Conservation (phyloP, 1,140 invertebrate species). For the Cheumatopsyche charites region DNA sequence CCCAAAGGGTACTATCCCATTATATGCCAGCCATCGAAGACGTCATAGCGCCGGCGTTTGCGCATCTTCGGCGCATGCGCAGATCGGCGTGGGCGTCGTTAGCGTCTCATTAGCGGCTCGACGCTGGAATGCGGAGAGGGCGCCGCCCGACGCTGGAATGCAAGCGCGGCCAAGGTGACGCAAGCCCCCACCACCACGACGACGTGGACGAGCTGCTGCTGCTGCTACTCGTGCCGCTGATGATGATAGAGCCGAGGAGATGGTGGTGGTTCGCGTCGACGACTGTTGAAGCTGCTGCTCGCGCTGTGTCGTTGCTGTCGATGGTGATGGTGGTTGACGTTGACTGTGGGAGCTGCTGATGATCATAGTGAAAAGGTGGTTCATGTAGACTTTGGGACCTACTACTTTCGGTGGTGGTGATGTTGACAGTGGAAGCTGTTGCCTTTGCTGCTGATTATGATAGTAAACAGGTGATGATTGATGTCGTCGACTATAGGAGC, state of each 20-base stretch:
- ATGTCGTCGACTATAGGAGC: too few species aligned
- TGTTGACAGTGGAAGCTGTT: too few species aligned
- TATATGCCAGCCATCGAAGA: too few species aligned
- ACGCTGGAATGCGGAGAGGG: conserved; percentile 34
- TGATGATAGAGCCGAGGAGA: too few species aligned
- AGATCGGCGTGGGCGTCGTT: conserved; percentile 25
- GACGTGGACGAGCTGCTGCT: not conserved
- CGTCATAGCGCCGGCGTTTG: too few species aligned
- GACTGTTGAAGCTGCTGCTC: not conserved
- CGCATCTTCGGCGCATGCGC: not conserved
- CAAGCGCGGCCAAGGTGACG: conserved; percentile 28
- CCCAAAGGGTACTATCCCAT: too few species aligned
- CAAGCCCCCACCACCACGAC: not conserved
- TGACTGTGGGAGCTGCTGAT: not conserved
- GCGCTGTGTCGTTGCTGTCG: not conserved
- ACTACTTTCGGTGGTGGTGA: too few species aligned
- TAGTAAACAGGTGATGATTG: too few species aligned
- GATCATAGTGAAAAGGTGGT: not conserved
- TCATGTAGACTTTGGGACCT: too few species aligned
- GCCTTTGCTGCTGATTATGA: too few species aligned
- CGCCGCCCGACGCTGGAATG: conserved; percentile 36
- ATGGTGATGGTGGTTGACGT: not conserved
- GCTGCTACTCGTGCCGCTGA: too few species aligned
- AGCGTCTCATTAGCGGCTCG: conserved; percentile 28
- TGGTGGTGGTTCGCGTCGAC: too few species aligned